phyloP scores from a whole-genome alignment of 2,888 invertebrate genomes.

The Parascotia fuliginaria region DNA sequence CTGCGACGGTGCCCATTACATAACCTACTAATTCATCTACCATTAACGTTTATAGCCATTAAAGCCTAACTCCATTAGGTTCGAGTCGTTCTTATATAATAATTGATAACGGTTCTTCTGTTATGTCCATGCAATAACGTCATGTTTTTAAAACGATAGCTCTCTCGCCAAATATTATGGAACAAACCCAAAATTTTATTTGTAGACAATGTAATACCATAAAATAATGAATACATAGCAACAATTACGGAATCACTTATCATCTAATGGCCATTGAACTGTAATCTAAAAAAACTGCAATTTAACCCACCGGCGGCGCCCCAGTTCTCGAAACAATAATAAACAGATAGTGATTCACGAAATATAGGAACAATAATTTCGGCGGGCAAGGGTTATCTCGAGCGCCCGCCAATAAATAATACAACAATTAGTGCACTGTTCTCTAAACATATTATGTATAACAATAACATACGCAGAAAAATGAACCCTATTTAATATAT shows the following conservation, averaged over 20 bases:
- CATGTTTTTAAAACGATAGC: too few relatives aligned
- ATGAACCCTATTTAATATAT: background rate
- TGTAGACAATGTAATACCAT: too few relatives aligned
- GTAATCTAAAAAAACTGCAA: slow-evolving; percentile 32
- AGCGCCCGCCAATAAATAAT: slow-evolving; percentile 48
- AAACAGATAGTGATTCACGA: slow-evolving; percentile 52
- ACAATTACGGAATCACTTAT: slow-evolving; percentile 10
- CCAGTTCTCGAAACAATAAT: slow-evolving; percentile 46
- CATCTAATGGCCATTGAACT: slow-evolving; percentile 21
- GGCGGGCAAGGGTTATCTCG: slow-evolving; percentile 61
- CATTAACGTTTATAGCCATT: too few relatives aligned
- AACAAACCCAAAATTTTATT: too few relatives aligned
- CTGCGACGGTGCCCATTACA: too few relatives aligned
- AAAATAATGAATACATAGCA: background rate
- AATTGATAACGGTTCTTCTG: too few relatives aligned
- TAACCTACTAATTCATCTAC: too few relatives aligned
- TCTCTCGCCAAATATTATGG: too few relatives aligned
- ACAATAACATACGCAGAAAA: slow-evolving; percentile 41
- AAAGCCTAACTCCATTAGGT: too few relatives aligned
- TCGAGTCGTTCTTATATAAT: too few relatives aligned
- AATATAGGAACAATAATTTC: slow-evolving; percentile 63
- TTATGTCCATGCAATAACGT: too few relatives aligned
- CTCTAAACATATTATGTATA: slow-evolving; percentile 37
- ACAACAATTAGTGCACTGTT: slow-evolving; percentile 52
- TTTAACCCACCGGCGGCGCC: slow-evolving; percentile 30